These are phyloP conservation scores for Pterois miles DNA, from an alignment of 2,797 vertebrate species.

Conservation along the genomic window DNA sequence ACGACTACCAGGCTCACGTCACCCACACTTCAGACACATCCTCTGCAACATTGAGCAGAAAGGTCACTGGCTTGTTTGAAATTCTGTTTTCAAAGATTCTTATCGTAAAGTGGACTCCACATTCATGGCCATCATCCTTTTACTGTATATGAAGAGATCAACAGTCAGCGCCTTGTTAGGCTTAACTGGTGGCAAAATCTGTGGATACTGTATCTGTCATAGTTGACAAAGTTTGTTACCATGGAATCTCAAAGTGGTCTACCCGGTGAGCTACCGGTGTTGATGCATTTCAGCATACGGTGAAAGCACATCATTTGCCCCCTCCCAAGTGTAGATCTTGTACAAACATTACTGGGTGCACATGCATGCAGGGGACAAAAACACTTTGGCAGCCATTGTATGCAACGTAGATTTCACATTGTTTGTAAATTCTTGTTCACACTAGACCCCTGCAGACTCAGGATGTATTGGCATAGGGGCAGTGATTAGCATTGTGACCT, in stretches of 20 bases:
- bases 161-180: conserved; percentile 4
- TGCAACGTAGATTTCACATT: too few species aligned
- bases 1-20: conserved; percentile 66
- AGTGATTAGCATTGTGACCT: too few species aligned
- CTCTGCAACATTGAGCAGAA: conserved; percentile 58
- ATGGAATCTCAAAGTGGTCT: background rate
- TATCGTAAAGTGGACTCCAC: conserved; percentile 35
- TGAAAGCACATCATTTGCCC: background rate
- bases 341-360: too few species aligned
- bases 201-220: conserved; percentile 1
- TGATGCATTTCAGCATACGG: background rate
- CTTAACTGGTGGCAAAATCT: conserved; percentile 4
- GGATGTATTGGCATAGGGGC: too few species aligned
- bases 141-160: background rate
- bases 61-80: conserved; percentile 61
- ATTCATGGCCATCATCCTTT: background rate
- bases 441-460: too few species aligned
- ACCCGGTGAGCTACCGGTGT: background rate
- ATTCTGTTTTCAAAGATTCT: conserved; percentile 49
- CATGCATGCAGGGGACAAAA: too few species aligned
- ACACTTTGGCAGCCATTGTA: too few species aligned
- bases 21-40: conserved; percentile 55
- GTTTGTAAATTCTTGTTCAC: too few species aligned
- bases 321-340: background rate
- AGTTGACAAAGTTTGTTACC: background rate